Base-by-base conservation (phyloP, 2,113 vertebrate genomes). In the Phainopepla nitens region DNA sequence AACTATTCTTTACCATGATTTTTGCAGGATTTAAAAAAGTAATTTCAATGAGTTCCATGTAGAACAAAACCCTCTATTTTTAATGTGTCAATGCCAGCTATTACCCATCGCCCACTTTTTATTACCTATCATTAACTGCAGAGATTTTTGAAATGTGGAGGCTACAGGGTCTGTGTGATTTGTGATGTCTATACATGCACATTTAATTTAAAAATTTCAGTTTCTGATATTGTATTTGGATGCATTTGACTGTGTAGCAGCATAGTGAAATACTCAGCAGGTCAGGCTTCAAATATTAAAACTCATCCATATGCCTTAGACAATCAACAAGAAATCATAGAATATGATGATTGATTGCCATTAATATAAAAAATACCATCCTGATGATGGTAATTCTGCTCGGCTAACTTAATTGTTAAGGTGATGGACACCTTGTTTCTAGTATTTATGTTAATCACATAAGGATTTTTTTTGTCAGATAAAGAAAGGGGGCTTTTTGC, bases 401-500 rank as follows among this genome's bases (percentile, higher is more conserved):
- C 73, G 12, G 14, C 75, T 91, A 25, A 87, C 25, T 20, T 64
- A 51, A 51, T 79, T 87, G 17, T 79, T 80, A 44, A 66, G 15
- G 3, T 69, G 31, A 87, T 64, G 35, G 24, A 56, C 12, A 42
- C 14, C 17, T 82, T 87, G 22, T 80, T 92, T 76, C 56, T 68
- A 62, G 33, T 45, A 18, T 33, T 76, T 87, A 15, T 81, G 27
- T 66, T 87, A 72, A 44, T 56, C 13, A 56, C 7, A 2, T 42
- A 31, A 35, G 14, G 66, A 36, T 21, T 65, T 79, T 39, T 39
- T 92, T 82, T 33, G 39, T 51, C 82, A 29, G 15, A 13, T 61
- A 73, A 80, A 51, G 47, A 68, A 66, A 24, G 6, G 7, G 2
- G 0, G 0, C 1, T 11, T 58, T 62, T 91, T 56, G 16, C 41